Evolutionary conservation across 2,113 vertebrate species (phyloP), one percentile per base, ranked within the genome.

Genomic region (Pelecanus crispus): DNA sequence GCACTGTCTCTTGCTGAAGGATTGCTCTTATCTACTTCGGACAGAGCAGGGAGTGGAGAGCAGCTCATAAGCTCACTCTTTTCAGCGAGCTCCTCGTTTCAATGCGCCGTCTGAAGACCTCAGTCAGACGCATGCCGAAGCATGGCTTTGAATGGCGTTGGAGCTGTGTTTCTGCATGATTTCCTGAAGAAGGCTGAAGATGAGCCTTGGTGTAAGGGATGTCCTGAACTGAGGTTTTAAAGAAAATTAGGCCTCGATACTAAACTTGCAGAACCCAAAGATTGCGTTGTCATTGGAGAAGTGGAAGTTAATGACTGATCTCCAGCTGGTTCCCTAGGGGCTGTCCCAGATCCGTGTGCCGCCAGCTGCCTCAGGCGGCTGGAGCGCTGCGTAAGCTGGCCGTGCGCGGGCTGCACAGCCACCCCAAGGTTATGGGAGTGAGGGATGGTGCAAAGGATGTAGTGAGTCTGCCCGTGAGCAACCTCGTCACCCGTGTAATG

Each of bases 51-150:
- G n/a, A 52, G 24, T 8, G 28, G 31, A 63, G 49, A 45, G 25
- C 56, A 56, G 26, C 56, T 84, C 15, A 5, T 55, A 32, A 73
- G 18, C 44, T 65, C 1, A 2, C 15, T 45, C 32, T 20, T 25
- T n/a, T n/a, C n/a, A n/a, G n/a, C n/a, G n/a, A 20, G 59, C 29
- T 40, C 47, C 24, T 87, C 9, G 28, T 45, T 45, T 81, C 67
- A 32, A 34, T 45, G 65, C 62, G 22, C 32, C 1, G 1, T 24
- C 7, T 50, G 66, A 73, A 82, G 71, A 52, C 66, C 34, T 82
- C 2, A 5, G 21, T 56, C 45, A 53, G 18, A 17, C 0, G 0
- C 0, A 1, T 80, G 40, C 45, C 0, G 2, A 73, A 68, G 53
- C 4, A 4, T 1, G 5, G 7, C 19, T 83, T 70, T 66, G 72